These are phyloP conservation scores for Melanostoma scalare DNA, from an alignment of 2,888 invertebrate species.

Conservation along the genomic window DNA sequence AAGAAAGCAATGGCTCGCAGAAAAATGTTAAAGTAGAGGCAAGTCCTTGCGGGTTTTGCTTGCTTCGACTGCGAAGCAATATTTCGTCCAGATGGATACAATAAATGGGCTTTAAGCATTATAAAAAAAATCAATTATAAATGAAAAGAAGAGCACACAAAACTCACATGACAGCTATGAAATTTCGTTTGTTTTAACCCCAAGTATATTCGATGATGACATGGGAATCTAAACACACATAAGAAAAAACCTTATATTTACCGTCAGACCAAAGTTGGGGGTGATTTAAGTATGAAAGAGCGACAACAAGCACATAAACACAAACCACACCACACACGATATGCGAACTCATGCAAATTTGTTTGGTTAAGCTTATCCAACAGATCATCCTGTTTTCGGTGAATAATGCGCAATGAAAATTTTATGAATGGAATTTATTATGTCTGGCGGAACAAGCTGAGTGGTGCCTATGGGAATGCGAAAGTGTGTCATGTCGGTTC, in stretches of 20 bases:
- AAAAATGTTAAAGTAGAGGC: no score
- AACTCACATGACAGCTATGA: background rate
- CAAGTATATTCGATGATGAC: constrained; percentile 9
- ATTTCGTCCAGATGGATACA: no score
- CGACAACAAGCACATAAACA: background rate
- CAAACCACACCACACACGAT: background rate
- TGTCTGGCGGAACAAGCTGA: constrained; percentile 13
- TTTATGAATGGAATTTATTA: constrained; percentile 53
- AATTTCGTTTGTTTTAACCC: constrained; percentile 16
- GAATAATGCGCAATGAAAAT: constrained; percentile 49
- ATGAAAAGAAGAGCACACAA: background rate
- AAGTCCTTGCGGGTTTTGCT: no score
- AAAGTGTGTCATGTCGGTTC: constrained; percentile 8
- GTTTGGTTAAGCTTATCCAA: constrained; percentile 31
- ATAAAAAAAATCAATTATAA: background rate
- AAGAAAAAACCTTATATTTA: constrained; percentile 26
- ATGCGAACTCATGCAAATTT: constrained; percentile 27
- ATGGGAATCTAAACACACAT: constrained; percentile 38
- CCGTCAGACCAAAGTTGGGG: constrained; percentile 27
- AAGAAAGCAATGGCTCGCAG: no score
- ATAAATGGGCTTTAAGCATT: background rate
- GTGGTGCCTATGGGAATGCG: constrained; percentile 11
- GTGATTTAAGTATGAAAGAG: background rate
- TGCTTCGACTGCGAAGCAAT: no score
- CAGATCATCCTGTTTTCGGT: constrained; percentile 36